Evolutionary conservation across 2,888 invertebrate species (phyloP).

Genomic region (Crocallis elinguaria): DNA sequence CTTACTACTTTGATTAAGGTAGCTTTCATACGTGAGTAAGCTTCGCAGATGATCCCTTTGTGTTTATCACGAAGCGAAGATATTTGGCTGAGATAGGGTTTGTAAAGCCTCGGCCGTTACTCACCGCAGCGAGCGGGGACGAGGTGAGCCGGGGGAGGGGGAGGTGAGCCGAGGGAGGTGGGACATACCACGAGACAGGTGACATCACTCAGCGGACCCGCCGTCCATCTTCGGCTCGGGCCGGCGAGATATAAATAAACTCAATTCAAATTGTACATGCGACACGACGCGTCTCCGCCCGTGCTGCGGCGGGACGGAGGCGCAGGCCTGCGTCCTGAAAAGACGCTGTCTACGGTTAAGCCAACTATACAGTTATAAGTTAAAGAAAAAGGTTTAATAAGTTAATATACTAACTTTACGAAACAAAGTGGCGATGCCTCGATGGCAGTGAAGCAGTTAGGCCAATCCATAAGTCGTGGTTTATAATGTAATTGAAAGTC

Average conservation of each 20-base stretch:
- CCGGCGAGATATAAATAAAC: constrained; percentile 4
- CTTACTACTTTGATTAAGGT: constrained; percentile 1
- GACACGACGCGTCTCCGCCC: background rate
- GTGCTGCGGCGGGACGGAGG: background rate
- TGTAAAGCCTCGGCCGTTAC: constrained; percentile 1
- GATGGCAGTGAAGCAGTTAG: too few relatives aligned
- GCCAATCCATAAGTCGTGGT: too few relatives aligned
- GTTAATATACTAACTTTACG: too few relatives aligned
- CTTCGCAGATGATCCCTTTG: background rate
- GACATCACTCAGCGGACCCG: constrained; percentile 8
- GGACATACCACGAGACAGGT: background rate
- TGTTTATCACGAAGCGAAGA: constrained; percentile 8
- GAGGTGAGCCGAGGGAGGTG: background rate
- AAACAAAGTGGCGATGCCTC: too few relatives aligned
- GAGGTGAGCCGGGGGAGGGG: background rate
- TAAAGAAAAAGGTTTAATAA: too few relatives aligned
- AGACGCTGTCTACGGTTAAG: too few relatives aligned
- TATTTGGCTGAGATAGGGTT: constrained; percentile 11
- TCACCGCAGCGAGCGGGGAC: background rate
- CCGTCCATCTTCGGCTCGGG: background rate
- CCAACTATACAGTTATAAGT: too few relatives aligned
- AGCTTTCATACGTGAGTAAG: background rate
- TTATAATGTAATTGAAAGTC: too few relatives aligned
- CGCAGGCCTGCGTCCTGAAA: too few relatives aligned
- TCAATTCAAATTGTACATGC: background rate